Base-by-base conservation (phyloP, 1,140 invertebrate genomes). In the Euwallacea similis region DNA sequence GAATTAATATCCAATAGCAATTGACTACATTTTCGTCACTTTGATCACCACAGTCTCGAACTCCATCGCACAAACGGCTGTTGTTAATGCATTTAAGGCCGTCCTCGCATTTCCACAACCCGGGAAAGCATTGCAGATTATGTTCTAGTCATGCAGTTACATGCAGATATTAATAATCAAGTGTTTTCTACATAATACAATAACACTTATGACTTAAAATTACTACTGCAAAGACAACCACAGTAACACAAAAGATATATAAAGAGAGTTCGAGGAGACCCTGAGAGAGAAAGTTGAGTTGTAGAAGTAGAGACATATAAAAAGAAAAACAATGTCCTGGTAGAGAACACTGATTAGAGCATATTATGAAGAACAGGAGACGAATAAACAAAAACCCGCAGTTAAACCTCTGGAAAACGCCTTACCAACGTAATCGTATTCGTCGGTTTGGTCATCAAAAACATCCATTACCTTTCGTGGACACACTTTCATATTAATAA, bases 401-500 rank as follows among this genome's bases (percentile, higher is more conserved):
- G 2, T 11, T 11, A 64, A 64, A 61, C 8, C 16, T 2, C 42
- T 61, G 61, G 8, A 7, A 43, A 44, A 67, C 10, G 42, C 79
- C 84, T 85, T 85, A 85, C 84, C 82, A 74, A 70, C 66, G 61
- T 79, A 81, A 62, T 84, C 79, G 59, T 84, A 81, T 82, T 94
- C 93, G 80, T 95, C 93, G 81, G 88, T 90, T 46, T 85, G 85
- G 82, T 90, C 88, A 47, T 84, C 81, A 82, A 67, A 33, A 82
- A 95, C 88, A 82, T 93, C 71, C 84, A 84, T 61, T 79, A 79
- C 6, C 79, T 79, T 74, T 84, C 83, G 33, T 75, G 76, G 62
- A 87, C 79, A 77, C 83, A 85, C 75, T 85, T 84, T 76, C 89
- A 90, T 78, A 61, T 8, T 9, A 43, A n/a, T 15, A 42, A n/a